Evolutionary conservation across 2,888 invertebrate genomes (phyloP).

Genomic region (Hypomecis atomaria): DNA sequence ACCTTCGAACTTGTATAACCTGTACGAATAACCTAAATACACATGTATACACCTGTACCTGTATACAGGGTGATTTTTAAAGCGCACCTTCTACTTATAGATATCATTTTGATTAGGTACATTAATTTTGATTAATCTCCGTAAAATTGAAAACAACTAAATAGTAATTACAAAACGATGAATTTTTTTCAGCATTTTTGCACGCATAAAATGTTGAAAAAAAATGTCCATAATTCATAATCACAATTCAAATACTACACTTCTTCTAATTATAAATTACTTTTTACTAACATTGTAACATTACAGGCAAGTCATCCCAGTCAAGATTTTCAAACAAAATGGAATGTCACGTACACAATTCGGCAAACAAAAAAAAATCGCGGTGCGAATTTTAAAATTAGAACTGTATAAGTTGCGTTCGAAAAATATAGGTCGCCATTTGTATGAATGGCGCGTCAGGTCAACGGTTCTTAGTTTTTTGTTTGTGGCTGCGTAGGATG

Average conservation of each 20-base stretch:
- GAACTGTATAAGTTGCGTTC: conserved; percentile 58
- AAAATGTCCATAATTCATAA: no score
- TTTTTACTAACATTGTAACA: not conserved
- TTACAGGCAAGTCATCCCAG: conserved; percentile 17
- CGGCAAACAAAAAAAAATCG: conserved; percentile 39
- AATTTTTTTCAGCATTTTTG: no score
- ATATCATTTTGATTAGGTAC: no score
- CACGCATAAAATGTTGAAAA: no score
- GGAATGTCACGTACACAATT: conserved; percentile 53
- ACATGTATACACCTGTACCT: no score
- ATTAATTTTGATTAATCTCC: no score
- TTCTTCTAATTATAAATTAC: not conserved
- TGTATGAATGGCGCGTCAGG: conserved; percentile 55
- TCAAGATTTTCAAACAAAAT: conserved; percentile 47
- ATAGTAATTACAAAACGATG: no score
- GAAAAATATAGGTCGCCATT: conserved; percentile 64
- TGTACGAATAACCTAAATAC: no score
- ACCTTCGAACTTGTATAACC: no score
- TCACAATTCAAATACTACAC: not conserved
- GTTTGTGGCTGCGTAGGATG: conserved; percentile 27
- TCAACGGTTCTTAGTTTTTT: conserved; percentile 43
- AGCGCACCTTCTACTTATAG: no score
- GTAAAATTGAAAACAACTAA: no score
- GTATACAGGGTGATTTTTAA: no score
- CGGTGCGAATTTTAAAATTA: conserved; percentile 75